These are phyloP conservation scores for Platorchestia sp. DNA, from an alignment of 1,140 invertebrate species.

Conservation along the genomic window DNA sequence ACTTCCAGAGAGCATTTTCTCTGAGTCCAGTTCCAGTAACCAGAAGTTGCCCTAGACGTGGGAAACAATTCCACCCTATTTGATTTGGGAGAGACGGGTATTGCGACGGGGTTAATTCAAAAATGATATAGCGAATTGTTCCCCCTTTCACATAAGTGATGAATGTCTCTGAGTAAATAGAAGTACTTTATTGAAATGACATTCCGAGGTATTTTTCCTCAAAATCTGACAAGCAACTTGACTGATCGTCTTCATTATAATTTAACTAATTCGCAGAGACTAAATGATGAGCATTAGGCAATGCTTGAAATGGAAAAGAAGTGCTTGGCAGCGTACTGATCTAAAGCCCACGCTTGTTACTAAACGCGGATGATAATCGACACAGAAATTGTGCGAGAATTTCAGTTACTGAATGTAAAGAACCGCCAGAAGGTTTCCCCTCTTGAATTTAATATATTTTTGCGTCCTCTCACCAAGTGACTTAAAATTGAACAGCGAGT, in stretches of 20 bases:
- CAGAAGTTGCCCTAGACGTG: not conserved
- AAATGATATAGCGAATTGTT: not conserved
- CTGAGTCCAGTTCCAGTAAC: not conserved
- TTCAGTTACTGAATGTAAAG: not conserved
- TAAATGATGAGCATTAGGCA: not conserved
- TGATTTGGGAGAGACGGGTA: not conserved
- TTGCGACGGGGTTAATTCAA: not conserved
- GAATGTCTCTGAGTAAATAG: not conserved
- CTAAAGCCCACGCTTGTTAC: not conserved
- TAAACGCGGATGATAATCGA: too few species aligned
- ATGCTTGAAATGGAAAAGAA: not conserved
- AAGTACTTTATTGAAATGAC: not conserved
- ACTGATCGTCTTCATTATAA: too few species aligned
- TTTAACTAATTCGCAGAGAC: not conserved
- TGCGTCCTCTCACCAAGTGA: not conserved
- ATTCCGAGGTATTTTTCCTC: not conserved
- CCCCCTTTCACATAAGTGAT: too few species aligned
- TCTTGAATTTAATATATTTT: not conserved
- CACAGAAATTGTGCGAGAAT: not conserved
- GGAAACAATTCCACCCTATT: not conserved
- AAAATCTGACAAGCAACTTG: not conserved
- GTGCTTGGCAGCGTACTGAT: not conserved
- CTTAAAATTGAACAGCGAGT: not conserved
- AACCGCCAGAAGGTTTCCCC: not conserved
- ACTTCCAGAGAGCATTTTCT: not conserved